Base-by-base conservation (phyloP, 23 tunicate genomes). In the Diplosoma virens region DNA sequence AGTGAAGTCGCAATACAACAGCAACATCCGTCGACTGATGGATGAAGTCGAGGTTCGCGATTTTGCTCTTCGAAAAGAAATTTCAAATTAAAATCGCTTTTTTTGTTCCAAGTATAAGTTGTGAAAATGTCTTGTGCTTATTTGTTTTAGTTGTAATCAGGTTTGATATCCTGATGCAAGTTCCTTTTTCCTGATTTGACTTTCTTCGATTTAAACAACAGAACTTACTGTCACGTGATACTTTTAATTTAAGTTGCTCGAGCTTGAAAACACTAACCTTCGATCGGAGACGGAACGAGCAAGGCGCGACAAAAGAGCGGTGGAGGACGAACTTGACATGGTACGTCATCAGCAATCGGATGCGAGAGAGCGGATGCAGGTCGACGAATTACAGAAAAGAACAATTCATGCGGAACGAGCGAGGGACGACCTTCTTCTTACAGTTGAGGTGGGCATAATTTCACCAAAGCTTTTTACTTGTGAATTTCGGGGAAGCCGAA, bases 381-480 rank as follows among this genome's bases (percentile, higher is more conserved):
- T 75, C 18, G 88, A 89, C 41, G 84, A 89, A 32, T 32, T 75
- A 7, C 96, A 89, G 30, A 30, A 84, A 20, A 33, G 96, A 30
- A 56, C 80, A 33, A 32, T 89, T 28, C 79, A 74, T 58, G 96
- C 96, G 9, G 96, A 89, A 36, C 32, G 88, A 47, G 88, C 88
- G 7, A 82, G 80, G 50, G 87, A 82, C 48, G 96, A 89, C 61
- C 63, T 82, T 0, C 47, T 89, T 34, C 67, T 89, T 58, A 82
- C 80, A 5, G 61, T 78, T n/a, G 81, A 87, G 79, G 95, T 81
- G 75, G 34, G 24, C 64, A n/a, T 11, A 21, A 41, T 41, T 41
- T 9, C 50, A 7, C 50, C 50, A 14, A 9, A 41, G 9, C 11
- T 41, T 41, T 41, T 41, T 7, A 14, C 50, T 41, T n/a, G n/a